Evolutionary conservation across 2,888 invertebrate species (phyloP), one percentile per base, ranked within the genome.

Genomic region (Tuta absoluta): DNA sequence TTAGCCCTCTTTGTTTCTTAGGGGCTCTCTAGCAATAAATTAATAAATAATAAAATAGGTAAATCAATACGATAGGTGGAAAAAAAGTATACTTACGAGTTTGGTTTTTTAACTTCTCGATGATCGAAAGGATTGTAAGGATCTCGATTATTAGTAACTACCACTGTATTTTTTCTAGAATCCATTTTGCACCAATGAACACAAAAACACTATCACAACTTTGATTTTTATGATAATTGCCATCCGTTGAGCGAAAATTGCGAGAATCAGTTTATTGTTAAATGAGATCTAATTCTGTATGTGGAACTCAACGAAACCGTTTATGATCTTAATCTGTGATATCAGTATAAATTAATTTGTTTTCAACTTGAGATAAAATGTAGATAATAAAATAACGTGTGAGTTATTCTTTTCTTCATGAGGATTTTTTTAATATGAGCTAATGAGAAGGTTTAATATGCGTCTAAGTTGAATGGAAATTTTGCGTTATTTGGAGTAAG

Each of bases 121-220:
- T 89, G 87, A 64, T 89, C 84, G 65, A 86, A 89, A 0, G 90
- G 90, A 68, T 89, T 81, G 67, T 90, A 90, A 0, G 49, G 49
- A 0, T 49, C 49, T 5, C 49, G 24, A 21, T 14, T 24, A 19
- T 38, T 23, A 11, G 48, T 0, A 1, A 61, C 61, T 14, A 17
- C 5, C 17, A 48, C n/a, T 10, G 21, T 23, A 14, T n/a, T 24
- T 24, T 60, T 60, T 24, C 23, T 28, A 8, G n/a, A 24, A n/a
- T 51, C 38, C 63, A 63, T 49, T 63, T 59, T 59, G 33, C 53
- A 41, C 28, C 14, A 24, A 63, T 5, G 51, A 24, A 51, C 24
- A 57, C n/a, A 63, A 45, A 48, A 48, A 38, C 56, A 56, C 12
- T 21, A 28, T 21, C 38, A 53, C 21, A 24, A 21, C 11, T 14